Base-by-base conservation (phyloP, 2,888 invertebrate species). In the Megamerina dolium region DNA sequence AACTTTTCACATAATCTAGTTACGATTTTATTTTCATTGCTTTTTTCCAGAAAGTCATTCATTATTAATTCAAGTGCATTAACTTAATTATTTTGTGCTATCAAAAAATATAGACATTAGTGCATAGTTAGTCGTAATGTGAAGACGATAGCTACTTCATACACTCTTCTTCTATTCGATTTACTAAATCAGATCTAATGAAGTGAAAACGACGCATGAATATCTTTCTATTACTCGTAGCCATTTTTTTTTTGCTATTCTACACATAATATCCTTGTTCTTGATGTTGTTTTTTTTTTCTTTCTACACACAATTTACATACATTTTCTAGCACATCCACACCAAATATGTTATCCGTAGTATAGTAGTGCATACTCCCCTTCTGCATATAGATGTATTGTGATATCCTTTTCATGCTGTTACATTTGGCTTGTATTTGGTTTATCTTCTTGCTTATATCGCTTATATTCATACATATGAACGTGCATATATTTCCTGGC, bases 61-160 rank as follows among this genome's bases (percentile, higher is more conserved):
- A 37, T 29, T 32, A 19, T 29, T 18, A 30, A 43, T 46, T 36
- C 53, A 27, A 18, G 48, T 58, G 51, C 57, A 60, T 61, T 60
- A 60, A 56, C 54, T 43, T 61, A 61, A 60, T 61, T 60, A 57
- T n/a, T n/a, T n/a, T n/a, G n/a, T n/a, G n/a, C n/a, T n/a, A n/a
- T n/a, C n/a, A n/a, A n/a, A n/a, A n/a, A n/a, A n/a, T n/a, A n/a
- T n/a, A n/a, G n/a, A n/a, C n/a, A n/a, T n/a, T n/a, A n/a, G n/a
- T n/a, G n/a, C n/a, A n/a, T n/a, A n/a, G n/a, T n/a, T n/a, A n/a
- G n/a, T n/a, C n/a, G n/a, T n/a, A n/a, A n/a, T n/a, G n/a, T n/a
- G n/a, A n/a, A n/a, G n/a, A n/a, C n/a, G n/a, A n/a, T n/a, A n/a
- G n/a, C n/a, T n/a, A n/a, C n/a, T n/a, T n/a, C n/a, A n/a, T n/a